Conservation (phyloP, 2,888 invertebrate species). For the Drosophila greeni region DNA sequence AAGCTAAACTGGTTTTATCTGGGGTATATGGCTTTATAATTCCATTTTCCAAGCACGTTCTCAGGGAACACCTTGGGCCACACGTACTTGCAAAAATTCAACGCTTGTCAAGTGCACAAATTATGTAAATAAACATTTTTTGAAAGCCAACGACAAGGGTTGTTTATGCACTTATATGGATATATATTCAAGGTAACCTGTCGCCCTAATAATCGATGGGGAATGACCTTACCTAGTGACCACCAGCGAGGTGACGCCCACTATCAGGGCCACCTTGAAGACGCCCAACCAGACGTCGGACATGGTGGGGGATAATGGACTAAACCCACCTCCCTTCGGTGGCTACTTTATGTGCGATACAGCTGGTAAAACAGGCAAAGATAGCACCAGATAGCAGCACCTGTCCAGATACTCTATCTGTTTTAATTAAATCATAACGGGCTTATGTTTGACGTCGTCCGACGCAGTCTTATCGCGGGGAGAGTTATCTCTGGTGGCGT, state of each 20-base stretch:
- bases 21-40: background rate
- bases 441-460: slow-evolving; percentile 59
- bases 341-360: slow-evolving; percentile 28
- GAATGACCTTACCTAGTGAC: slow-evolving; percentile 81
- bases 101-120: slow-evolving; percentile 1
- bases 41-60: background rate
- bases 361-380: background rate
- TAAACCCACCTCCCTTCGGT: slow-evolving; percentile 9
- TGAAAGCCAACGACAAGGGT: slow-evolving; percentile 9
- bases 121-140: background rate
- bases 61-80: background rate
- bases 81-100: slow-evolving; percentile 2
- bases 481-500: slow-evolving; percentile 38
- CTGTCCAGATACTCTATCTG: slow-evolving; percentile 10
- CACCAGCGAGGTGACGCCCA: slow-evolving; percentile 83
- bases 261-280: slow-evolving; percentile 83
- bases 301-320: slow-evolving; percentile 78
- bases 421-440: slow-evolving; percentile 33
- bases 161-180: background rate
- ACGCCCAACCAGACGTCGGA: slow-evolving; percentile 83
- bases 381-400: slow-evolving; percentile 2
- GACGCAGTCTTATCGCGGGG: slow-evolving; percentile 63
- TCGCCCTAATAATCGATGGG: slow-evolving; percentile 20
- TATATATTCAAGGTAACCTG: too few relatives aligned
- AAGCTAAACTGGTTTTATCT: background rate